Percentiles rank a stretch among this genome's conserved stretches.
phyloP scores from a whole-genome alignment of 2,113 vertebrate genomes.

The Todiramphus chloris region DNA sequence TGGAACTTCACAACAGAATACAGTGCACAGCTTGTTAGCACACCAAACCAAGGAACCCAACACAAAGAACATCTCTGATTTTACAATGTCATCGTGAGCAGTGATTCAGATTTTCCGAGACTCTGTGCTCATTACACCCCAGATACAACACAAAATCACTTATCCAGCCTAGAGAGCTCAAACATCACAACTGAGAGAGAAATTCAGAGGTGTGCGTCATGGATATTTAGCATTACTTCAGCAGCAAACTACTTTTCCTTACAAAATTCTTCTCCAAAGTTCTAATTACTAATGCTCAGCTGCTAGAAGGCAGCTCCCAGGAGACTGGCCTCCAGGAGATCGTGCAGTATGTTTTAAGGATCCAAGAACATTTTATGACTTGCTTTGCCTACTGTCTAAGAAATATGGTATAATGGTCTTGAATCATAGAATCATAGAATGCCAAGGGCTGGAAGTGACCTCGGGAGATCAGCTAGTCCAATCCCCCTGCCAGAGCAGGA shows the following conservation, averaged over 20 bases:
- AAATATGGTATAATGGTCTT: background rate
- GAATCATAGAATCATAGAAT: background rate
- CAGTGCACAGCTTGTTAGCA: background rate
- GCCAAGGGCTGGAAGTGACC: too few relatives aligned
- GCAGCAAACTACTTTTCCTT: background rate
- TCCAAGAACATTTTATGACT: background rate
- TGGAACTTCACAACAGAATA: background rate
- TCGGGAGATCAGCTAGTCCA: too few relatives aligned
- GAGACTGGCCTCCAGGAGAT: background rate
- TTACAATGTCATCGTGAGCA: background rate
- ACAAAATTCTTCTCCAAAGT: background rate
- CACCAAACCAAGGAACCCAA: background rate
- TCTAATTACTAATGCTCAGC: background rate
- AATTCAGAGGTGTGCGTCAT: background rate
- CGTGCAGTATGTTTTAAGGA: background rate
- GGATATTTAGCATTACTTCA: background rate
- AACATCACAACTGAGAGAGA: accelerated
- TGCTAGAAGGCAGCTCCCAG: background rate
- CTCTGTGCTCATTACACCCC: background rate
- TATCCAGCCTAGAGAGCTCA: background rate
- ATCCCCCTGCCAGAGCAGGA: too few relatives aligned
- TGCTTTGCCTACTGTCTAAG: background rate
- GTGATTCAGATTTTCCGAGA: background rate
- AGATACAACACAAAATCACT: background rate
- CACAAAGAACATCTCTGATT: background rate